Percentiles rank a stretch among this genome's conserved stretches.
These are phyloP conservation scores for Ylistrum balloti DNA, from an alignment of 1,140 invertebrate genomes.

Conservation along the genomic window DNA sequence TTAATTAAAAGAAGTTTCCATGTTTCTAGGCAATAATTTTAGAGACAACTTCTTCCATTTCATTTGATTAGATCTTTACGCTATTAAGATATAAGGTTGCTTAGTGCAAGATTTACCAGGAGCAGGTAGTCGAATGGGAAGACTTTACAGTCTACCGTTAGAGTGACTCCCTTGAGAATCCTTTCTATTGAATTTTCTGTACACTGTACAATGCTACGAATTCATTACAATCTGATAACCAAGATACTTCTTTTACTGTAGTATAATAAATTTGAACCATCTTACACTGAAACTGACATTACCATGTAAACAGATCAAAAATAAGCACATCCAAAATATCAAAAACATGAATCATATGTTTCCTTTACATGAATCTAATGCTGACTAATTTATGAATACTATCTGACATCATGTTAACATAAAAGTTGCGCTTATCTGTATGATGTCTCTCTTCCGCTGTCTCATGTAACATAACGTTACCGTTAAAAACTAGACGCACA, in stretches of 20 bases:
- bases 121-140: not conserved
- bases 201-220: constrained; percentile 4
- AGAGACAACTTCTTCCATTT: not conserved
- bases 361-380: not conserved
- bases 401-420: not conserved
- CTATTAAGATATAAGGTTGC: not conserved
- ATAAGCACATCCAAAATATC: not conserved
- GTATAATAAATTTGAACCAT: not conserved
- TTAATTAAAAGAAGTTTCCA: no score
- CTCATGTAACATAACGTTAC: no score
- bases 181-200: not conserved
- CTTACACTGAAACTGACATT: not conserved
- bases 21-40: not conserved
- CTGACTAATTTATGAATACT: not conserved
- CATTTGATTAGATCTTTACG: no score
- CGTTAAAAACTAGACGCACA: no score
- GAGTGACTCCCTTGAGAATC: not conserved
- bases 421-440: no score
- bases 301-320: not conserved
- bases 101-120: not conserved
- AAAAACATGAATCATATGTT: not conserved
- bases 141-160: not conserved
- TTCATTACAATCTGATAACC: not conserved
- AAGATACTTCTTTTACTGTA: not conserved
- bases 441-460: no score